Base-by-base conservation (phyloP, 2,797 vertebrate genomes). In the Leucoraja ocellata region DNA sequence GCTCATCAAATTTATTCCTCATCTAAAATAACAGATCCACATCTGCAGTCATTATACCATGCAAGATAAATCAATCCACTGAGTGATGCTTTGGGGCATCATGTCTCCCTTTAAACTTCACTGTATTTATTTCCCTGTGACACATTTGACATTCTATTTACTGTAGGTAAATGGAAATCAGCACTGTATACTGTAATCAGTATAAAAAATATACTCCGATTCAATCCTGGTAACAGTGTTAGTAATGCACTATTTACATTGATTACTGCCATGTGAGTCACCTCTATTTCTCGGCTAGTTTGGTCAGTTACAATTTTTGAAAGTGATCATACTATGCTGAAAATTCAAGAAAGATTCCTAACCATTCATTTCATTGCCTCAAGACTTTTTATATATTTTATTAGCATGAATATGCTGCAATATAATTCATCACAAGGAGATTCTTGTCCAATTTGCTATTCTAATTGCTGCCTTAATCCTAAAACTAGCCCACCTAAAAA, bases 71-170 rank as follows among this genome's bases (percentile, higher is more conserved):
- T 97, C 96, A 97, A 96, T 97, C 96, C 95, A 96, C 95, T 96
- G 96, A 96, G 95, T 96, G 96, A 96, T 96, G 97, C 96, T 97
- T 96, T 96, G 96, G 96, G 96, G 95, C 95, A 96, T 96, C 97
- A 95, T 96, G 95, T 96, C 96, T 97, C 96, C 97, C 96, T 97
- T 97, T 97, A 97, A 97, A 97, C 96, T 96, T 96, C 95, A 94
- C 96, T 1, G 93, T 97, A 97, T 98, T 97, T 98, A 97, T 97
- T 97, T 96, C 96, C 95, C 94, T 95, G 95, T 96, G 96, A 97
- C 96, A 97, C 96, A 95, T 96, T 96, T 97, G 97, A 97, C 96
- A 97, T 96, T 97, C 97, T 97, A 97, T 97, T 97, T 97, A 97
- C 97, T 97, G 96, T 96, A 97, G 97, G 97, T 96, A 97, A 97